Base-by-base conservation (phyloP, 2,797 vertebrate genomes). In the Pyrocephalus nanus region DNA sequence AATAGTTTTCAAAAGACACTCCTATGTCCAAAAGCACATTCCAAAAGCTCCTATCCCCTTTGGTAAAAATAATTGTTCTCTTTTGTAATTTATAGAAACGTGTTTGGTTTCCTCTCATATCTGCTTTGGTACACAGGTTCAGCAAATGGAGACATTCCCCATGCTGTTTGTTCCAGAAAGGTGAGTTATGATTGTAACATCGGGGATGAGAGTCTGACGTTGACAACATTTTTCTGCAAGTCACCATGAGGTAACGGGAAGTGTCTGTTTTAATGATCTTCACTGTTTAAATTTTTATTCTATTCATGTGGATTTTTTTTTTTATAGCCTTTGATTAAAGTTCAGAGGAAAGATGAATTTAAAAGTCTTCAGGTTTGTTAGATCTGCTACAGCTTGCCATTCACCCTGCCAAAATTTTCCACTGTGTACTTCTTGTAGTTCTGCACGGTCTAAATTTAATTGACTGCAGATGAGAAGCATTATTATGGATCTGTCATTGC, bases 11-110 rank as follows among this genome's bases (percentile, higher is more conserved):
- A 66, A 87, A 96, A 86, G 91, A 65, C 94, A 91, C 78, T 94
- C 93, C 89, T 96, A 29, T 77, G 86, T 95, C 91, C 72, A 55
- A 74, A 89, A 94, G 89, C 61, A 80, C 90, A 91, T 96, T 95
- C 92, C 88, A 43, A 60, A 78, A 90, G 77, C 42, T 87, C 69
- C 72, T 21, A 4, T 72, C n/a, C 51, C 48, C 64, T 95, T 53
- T 0, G 0, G 55, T 66, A 51, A 72, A 78, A 90, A 48, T 65
- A 77, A 88, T 92, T 82, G 71, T 90, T 77, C 67, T 91, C 51
- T 79, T 93, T 77, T 87, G 88, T 86, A 93, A 92, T 54, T 77
- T 32, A 50, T 2, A 62, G 78, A 91, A 94, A 75, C 84, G 15
- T 16, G 78, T 87, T 80, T 95, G 89, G 79, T 84, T 81, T 96